Base-by-base conservation (phyloP, 2,888 invertebrate genomes). In the Eulithis prunata region DNA sequence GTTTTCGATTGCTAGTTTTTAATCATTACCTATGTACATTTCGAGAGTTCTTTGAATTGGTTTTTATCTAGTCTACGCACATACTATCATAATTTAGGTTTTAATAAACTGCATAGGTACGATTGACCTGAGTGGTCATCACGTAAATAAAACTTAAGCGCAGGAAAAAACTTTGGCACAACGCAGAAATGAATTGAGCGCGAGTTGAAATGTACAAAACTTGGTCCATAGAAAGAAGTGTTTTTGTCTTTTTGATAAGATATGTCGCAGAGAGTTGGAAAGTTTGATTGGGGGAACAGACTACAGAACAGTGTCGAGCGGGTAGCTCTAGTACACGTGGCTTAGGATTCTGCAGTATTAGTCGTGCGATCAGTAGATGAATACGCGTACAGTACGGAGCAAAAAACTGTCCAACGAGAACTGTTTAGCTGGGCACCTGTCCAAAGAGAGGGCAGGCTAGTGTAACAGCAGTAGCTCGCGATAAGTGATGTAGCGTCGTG, bases 151-250 rank as follows among this genome's bases (percentile, higher is more conserved):
- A 32, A 13, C 3, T 54, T 13, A 54, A 54, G 38, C 32, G 28
- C 47, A 62, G 13, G 14, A 54, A 46, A 14, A 8, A 38, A 51
- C 28, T 62, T 62, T 62, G 62, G 56, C 62, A 62, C 62, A 62
- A 55, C 49, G 41, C 43, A 55, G 55, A 21, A 47, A 47, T 10
- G 13, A 14, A 49, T 28, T 28, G n/a, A 41, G 51, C 45, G 43
- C 28, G 32, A 38, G 10, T 54, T 41, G 7, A 54, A 41, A 41
- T 36, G 13, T n/a, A 5, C 32, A 52, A n/a, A 52, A 32, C 28
- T 52, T 32, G 52, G 32, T 52, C 12, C 32, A 32, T n/a, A 32
- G 12, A 32, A 28, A 52, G 21, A 6, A 10, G 8, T 41, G 41
- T 41, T 41, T 41, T 41, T 32, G 12, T 32, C 13, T 13, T 14